These are phyloP conservation scores for Amia ocellicauda DNA, from an alignment of 2,113 vertebrate species.

Conservation along the genomic window DNA sequence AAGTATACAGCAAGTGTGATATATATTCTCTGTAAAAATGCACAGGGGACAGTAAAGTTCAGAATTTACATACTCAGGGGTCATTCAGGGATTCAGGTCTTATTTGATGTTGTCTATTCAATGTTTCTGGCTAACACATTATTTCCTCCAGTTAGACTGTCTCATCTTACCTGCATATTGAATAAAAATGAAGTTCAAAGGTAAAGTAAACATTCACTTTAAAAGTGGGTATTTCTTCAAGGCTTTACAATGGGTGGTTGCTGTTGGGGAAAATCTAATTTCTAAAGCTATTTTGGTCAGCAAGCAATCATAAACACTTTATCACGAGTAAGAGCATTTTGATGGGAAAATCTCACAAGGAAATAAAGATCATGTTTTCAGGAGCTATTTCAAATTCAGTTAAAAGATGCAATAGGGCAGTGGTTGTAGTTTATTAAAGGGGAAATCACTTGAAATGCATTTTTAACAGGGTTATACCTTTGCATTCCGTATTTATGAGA, in stretches of 20 bases:
- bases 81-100: too few relatives aligned
- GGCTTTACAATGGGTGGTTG: constrained; percentile 40
- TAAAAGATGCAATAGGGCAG: constrained; percentile 46
- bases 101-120: too few relatives aligned
- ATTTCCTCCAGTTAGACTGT: too few relatives aligned
- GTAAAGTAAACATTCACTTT: constrained; percentile 33
- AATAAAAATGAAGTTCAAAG: too few relatives aligned
- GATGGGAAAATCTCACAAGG: constrained; percentile 51
- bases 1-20: too few relatives aligned
- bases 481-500: constrained; percentile 50
- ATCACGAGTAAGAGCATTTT: constrained; percentile 54
- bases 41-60: too few relatives aligned
- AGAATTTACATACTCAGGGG: too few relatives aligned
- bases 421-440: constrained; percentile 44
- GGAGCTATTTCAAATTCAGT: constrained; percentile 47
- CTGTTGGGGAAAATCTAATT: constrained; percentile 50
- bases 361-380: constrained; percentile 50
- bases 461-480: constrained; percentile 42
- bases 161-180: too few relatives aligned
- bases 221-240: constrained; percentile 49
- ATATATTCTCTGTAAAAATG: too few relatives aligned
- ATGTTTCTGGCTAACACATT: too few relatives aligned
- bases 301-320: constrained; percentile 58
- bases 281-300: constrained; percentile 53
- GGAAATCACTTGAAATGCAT: constrained; percentile 46